These are phyloP conservation scores for Fringilla coelebs DNA, from an alignment of 2,797 vertebrate species.

Conservation along the genomic window DNA sequence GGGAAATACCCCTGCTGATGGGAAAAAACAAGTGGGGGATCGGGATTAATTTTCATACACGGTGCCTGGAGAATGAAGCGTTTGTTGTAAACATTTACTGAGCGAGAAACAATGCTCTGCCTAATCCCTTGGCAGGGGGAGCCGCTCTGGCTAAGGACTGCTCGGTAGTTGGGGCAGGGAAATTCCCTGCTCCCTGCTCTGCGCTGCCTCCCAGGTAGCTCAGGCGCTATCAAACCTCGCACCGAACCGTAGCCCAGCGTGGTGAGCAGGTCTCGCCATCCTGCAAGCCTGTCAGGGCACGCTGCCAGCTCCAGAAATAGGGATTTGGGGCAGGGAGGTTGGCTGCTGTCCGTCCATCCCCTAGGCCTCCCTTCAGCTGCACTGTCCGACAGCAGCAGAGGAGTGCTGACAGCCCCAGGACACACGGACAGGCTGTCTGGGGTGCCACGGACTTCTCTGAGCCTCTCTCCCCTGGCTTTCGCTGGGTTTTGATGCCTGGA, in stretches of 20 bases:
- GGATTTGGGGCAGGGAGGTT: neutral
- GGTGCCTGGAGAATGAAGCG: neutral
- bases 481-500: neutral
- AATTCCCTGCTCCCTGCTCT: neutral
- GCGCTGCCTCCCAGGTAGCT: neutral
- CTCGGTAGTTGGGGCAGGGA: neutral
- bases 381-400: fast-evolving
- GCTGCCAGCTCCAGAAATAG: neutral
- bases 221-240: fast-evolving
- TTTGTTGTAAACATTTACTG: slow-evolving; percentile 26
- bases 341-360: neutral
- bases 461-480: neutral
- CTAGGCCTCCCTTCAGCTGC: neutral
- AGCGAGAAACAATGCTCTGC: neutral
- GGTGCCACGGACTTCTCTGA: neutral
- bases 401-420: neutral
- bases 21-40: neutral
- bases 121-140: slow-evolving; percentile 27
- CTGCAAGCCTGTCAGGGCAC: neutral
- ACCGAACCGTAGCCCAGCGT: fast-evolving
- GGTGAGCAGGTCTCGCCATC: neutral
- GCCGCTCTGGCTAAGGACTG: neutral
- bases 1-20: fast-evolving
- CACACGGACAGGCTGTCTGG: neutral
- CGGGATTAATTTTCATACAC: neutral